Evolutionary conservation across 1,140 invertebrate species (phyloP), one percentile per base, ranked within the genome.

Genomic region (Centruroides sculpturatus): DNA sequence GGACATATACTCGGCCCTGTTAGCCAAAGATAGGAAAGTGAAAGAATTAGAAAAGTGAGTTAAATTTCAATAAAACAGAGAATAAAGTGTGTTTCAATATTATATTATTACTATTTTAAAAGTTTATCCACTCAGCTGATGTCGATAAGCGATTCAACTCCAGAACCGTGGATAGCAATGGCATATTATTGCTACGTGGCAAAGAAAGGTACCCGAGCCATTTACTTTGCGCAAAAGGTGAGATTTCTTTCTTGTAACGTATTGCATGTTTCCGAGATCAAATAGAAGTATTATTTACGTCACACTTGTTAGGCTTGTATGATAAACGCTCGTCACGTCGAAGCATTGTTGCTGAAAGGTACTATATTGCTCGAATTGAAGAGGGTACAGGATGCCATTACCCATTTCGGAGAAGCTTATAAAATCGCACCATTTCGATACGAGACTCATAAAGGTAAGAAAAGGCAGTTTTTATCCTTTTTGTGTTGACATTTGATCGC

Each of bases 401-500:
- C 78, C 50, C 81, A 85, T 70, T 87, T 85, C 71, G 76, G 83
- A 65, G 84, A 88, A 72, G 86, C 84, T 0, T 77, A 85, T 65
- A 79, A 82, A 67, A 72, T 79, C 47, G 76, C 77, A 46, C 77
- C 80, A 7, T 73, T 77, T 66, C 70, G 80, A 66, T 82, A 76
- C 70, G 85, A 87, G 70, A 78, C 81, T 5, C 81, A 87, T 67
- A 81, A 84, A 74, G 76, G 72, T 73, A 62, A 48, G 10, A 41
- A 8, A 41, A 23, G 23, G 23, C 23, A 23, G 23, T 23, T 2
- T 46, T 55, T 23, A 23, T 23, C 23, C 23, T 23, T 23, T 23
- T 23, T 2, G 23, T 23, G 23, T 23, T 23, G 2, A 23, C 23
- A 23, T 23, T 23, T 23, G 23, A 23, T 23, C 23, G 23, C 2